Conservation (phyloP, 2,797 vertebrate genomes). For the Cygnus olor region DNA sequence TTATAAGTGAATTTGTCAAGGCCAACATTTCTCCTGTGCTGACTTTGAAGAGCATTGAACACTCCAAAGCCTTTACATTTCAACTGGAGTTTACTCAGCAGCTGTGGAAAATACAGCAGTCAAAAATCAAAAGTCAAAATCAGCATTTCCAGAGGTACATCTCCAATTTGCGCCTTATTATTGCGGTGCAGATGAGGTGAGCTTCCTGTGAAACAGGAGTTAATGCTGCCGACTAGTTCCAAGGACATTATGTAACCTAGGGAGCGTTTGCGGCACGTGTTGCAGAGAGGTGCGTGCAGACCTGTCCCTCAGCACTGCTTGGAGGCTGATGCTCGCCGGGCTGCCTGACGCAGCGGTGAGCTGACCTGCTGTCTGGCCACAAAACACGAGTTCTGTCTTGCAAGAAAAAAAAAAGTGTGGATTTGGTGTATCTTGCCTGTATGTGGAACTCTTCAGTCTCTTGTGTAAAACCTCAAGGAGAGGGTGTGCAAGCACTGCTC, state of each 20-base stretch:
- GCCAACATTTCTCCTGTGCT: not conserved
- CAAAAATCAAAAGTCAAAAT: too few species aligned
- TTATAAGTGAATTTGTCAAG: not conserved
- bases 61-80: not conserved
- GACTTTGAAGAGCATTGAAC: not conserved
- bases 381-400: not conserved
- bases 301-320: accelerated
- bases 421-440: not conserved
- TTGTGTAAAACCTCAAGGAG: not conserved
- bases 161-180: not conserved
- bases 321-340: accelerated
- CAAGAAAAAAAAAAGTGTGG: not conserved
- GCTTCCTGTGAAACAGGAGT: not conserved
- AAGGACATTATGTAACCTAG: not conserved
- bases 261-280: not conserved
- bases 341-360: not conserved
- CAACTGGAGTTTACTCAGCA: not conserved
- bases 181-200: not conserved
- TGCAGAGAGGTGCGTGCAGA: not conserved
- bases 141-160: accelerated
- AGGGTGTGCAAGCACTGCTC: accelerated
- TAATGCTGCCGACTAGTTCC: not conserved
- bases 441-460: not conserved
- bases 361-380: not conserved
- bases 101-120: not conserved